Percentiles rank a stretch among this genome's conserved stretches.
Evolutionary conservation across 2,113 vertebrate species (phyloP).

Genomic region (Mandrillus leucophaeus): DNA sequence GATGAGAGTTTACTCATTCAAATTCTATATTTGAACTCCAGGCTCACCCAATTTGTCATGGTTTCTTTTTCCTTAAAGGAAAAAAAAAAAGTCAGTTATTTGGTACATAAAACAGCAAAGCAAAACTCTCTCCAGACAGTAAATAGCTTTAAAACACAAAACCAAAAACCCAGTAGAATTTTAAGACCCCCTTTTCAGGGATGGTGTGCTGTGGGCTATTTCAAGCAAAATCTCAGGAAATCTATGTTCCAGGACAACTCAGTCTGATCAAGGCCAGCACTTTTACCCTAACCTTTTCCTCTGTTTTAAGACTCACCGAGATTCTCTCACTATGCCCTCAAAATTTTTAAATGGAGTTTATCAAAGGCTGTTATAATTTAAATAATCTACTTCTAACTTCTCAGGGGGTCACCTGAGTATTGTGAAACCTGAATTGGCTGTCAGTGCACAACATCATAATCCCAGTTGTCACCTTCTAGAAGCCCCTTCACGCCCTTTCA

Average conservation of each 20-base stretch:
- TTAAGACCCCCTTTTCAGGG: not conserved
- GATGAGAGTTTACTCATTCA: slow-evolving; percentile 37
- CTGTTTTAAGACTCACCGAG: not conserved
- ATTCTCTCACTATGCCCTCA: not conserved
- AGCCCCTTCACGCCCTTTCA: not conserved
- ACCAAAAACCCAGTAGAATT: slow-evolving; percentile 2
- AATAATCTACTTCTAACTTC: not conserved
- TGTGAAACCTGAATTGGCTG: not conserved
- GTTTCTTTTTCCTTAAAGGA: slow-evolving; percentile 60
- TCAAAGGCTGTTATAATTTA: not conserved
- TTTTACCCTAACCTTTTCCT: not conserved
- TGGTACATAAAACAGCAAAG: slow-evolving; percentile 58
- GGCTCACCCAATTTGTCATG: slow-evolving; percentile 67
- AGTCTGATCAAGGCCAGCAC: not conserved
- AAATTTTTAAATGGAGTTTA: not conserved
- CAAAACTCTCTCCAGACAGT: slow-evolving; percentile 55
- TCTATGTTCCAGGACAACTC: not conserved
- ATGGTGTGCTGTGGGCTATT: not conserved
- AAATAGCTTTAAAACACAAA: slow-evolving; percentile 65
- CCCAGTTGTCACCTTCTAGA: not conserved
- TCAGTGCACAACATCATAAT: not conserved
- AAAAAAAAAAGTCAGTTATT: slow-evolving; percentile 30
- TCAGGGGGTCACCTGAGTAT: not conserved
- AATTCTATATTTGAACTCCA: slow-evolving; percentile 71
- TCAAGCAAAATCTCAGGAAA: slow-evolving; percentile 25